Conservation (phyloP, 2,113 vertebrate species). For the Myxocyprinus asiaticus region DNA sequence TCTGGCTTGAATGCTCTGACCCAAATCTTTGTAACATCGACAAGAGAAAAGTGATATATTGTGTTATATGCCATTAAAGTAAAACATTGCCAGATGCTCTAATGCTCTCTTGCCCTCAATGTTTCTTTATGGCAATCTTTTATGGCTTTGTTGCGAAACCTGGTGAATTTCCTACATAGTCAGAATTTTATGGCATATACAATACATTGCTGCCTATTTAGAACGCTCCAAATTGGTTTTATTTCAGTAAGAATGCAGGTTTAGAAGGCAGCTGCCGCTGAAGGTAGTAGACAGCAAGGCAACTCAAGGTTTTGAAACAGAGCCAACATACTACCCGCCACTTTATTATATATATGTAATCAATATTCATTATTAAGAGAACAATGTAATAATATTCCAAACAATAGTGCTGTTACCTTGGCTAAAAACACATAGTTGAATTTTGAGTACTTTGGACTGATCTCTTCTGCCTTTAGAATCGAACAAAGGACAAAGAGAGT, state of each 20-base stretch:
- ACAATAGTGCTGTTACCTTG: slow-evolving; percentile 81
- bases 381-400: not conserved
- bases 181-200: too few species aligned
- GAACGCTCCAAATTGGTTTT: too few species aligned
- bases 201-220: too few species aligned
- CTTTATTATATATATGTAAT: too few species aligned
- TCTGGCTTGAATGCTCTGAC: slow-evolving; percentile 74
- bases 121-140: not conserved
- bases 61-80: not conserved
- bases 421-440: slow-evolving; percentile 89
- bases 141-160: slow-evolving; percentile 3
- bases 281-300: too few species aligned
- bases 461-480: slow-evolving; percentile 84
- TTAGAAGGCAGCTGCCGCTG: too few species aligned
- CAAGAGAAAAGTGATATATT: not conserved
- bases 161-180: not conserved
- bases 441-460: slow-evolving; percentile 88
- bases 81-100: not conserved
- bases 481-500: slow-evolving; percentile 25
- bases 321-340: too few species aligned
- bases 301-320: too few species aligned
- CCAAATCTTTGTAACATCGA: slow-evolving; percentile 89
- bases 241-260: too few species aligned
- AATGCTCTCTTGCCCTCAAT: not conserved
- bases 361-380: too few species aligned